Conservation (phyloP, 2,888 invertebrate genomes). For the Busseola fusca region DNA sequence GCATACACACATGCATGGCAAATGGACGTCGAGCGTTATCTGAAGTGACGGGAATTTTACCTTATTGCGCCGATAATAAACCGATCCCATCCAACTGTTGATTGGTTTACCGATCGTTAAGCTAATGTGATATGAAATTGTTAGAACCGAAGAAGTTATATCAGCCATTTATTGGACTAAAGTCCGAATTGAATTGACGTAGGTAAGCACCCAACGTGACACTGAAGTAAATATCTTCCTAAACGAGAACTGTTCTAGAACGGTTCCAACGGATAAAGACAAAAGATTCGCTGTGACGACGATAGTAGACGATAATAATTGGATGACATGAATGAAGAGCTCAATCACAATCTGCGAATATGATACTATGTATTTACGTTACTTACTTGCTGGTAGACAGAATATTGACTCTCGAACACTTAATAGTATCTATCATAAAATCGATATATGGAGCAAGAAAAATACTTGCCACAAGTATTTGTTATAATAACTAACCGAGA, state of each 20-base stretch:
- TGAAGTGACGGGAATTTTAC: slow-evolving; percentile 63
- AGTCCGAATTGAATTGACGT: slow-evolving; percentile 28
- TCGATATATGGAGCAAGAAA: neutral
- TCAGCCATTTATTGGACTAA: slow-evolving; percentile 29
- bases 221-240: neutral
- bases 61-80: slow-evolving; percentile 59
- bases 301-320: slow-evolving; percentile 20
- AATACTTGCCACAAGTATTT: neutral
- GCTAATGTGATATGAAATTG: slow-evolving; percentile 12
- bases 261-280: slow-evolving; percentile 16
- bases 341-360: slow-evolving; percentile 40
- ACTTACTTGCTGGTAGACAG: slow-evolving; percentile 21
- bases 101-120: slow-evolving; percentile 43
- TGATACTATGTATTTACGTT: slow-evolving; percentile 40
- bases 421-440: neutral
- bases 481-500: neutral
- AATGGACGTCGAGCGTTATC: slow-evolving; percentile 44
- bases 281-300: slow-evolving; percentile 19
- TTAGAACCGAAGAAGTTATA: slow-evolving; percentile 25
- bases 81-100: slow-evolving; percentile 27
- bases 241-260: slow-evolving; percentile 32
- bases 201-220: slow-evolving; percentile 8
- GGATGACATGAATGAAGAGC: slow-evolving; percentile 46
- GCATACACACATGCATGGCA: slow-evolving; percentile 30
- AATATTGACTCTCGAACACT: slow-evolving; percentile 20